Evolutionary conservation across 2,113 vertebrate genomes (phyloP).

Genomic region (Boulengeromyrus knoepffleri): DNA sequence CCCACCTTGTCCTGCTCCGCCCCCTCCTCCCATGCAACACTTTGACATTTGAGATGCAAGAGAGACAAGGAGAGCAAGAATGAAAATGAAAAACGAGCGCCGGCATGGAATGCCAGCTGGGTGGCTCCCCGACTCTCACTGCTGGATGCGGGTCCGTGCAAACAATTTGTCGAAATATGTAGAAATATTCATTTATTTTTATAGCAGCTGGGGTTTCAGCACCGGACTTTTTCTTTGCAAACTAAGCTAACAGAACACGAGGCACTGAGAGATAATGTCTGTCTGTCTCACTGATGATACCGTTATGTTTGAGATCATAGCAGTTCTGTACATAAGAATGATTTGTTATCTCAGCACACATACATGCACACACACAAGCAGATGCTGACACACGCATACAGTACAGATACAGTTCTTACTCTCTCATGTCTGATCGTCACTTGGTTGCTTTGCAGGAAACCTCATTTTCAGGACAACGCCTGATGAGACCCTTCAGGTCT

Average conservation of each 20-base stretch:
- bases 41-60: slow-evolving; percentile 47
- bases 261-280: slow-evolving; percentile 44
- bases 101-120: slow-evolving; percentile 27
- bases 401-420: slow-evolving; percentile 48
- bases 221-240: slow-evolving; percentile 46
- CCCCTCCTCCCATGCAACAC: slow-evolving; percentile 54
- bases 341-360: slow-evolving; percentile 41
- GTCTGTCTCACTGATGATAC: slow-evolving; percentile 41
- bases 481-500: neutral
- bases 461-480: slow-evolving; percentile 9
- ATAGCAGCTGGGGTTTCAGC: slow-evolving; percentile 51
- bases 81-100: slow-evolving; percentile 32
- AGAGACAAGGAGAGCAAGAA: slow-evolving; percentile 23
- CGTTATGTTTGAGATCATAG: slow-evolving; percentile 35
- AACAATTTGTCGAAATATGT: slow-evolving; percentile 54
- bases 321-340: slow-evolving; percentile 39
- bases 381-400: neutral
- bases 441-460: slow-evolving; percentile 58
- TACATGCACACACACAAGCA: slow-evolving; percentile 14
- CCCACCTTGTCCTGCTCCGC: slow-evolving; percentile 55
- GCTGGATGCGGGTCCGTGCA: slow-evolving; percentile 40
- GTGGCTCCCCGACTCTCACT: slow-evolving; percentile 32
- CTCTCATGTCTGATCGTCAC: slow-evolving; percentile 54
- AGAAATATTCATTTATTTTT: slow-evolving; percentile 61
- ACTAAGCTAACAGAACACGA: slow-evolving; percentile 40